Evolutionary conservation across 30 jellyfish, hydroid and myxozoan species (phyloP).

Genomic region (Chironex yamaguchii): DNA sequence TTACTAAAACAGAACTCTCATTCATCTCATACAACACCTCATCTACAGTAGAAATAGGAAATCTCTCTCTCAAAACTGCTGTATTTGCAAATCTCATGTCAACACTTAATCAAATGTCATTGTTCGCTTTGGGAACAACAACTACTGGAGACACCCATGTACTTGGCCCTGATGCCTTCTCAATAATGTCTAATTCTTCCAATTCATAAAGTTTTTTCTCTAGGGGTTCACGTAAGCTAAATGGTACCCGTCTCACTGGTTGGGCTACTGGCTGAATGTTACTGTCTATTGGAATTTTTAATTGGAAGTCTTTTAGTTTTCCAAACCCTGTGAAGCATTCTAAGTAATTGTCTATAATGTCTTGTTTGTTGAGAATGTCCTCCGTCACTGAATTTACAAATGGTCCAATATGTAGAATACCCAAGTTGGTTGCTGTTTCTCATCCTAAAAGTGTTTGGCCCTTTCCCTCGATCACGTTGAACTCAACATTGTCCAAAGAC

Average conservation of each 20-base stretch:
- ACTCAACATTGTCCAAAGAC: slow-evolving; percentile 47
- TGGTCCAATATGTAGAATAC: slow-evolving; percentile 40
- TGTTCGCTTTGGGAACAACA: slow-evolving; percentile 32
- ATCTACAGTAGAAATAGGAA: slow-evolving; percentile 60
- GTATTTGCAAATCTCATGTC: slow-evolving; percentile 65
- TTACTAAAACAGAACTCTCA: slow-evolving; percentile 39
- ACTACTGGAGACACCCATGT: slow-evolving; percentile 68
- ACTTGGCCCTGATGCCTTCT: slow-evolving; percentile 62
- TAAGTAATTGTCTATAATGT: too few relatives aligned
- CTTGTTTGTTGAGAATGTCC: too few relatives aligned
- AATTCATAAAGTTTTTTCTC: slow-evolving; percentile 60
- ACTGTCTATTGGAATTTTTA: slow-evolving; percentile 57
- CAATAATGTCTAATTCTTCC: slow-evolving; percentile 63
- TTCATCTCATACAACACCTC: slow-evolving; percentile 60
- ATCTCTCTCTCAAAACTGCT: slow-evolving; percentile 63
- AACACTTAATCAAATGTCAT: slow-evolving; percentile 55
- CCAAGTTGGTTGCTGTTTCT: slow-evolving; percentile 48
- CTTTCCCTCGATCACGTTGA: slow-evolving; percentile 52
- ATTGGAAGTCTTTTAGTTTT: slow-evolving; percentile 48
- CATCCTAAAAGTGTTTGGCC: slow-evolving; percentile 68
- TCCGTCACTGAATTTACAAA: too few relatives aligned
- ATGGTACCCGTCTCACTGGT: slow-evolving; percentile 45
- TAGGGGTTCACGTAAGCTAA: slow-evolving; percentile 17
- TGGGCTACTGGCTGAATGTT: slow-evolving; percentile 62
- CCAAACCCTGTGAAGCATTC: slow-evolving; percentile 63